Evolutionary conservation across 2,797 vertebrate genomes (phyloP).

Genomic region (Crotalus adamanteus): DNA sequence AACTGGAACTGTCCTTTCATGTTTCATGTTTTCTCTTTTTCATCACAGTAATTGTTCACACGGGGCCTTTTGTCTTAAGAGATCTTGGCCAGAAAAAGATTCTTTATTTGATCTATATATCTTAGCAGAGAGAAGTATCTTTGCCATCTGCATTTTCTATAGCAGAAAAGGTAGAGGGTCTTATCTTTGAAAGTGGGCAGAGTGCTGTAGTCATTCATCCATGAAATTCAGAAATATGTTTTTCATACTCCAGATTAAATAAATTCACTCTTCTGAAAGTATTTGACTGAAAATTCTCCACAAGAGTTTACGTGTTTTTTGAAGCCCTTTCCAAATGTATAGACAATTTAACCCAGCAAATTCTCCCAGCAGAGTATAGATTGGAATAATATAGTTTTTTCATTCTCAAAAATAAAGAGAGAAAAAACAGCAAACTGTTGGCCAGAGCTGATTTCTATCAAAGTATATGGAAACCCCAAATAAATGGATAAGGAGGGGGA

Average conservation of each 20-base stretch:
- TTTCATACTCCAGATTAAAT: not conserved
- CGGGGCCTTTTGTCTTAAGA: not conserved
- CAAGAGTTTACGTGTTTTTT: not conserved
- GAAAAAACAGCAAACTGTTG: not conserved
- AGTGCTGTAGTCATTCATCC: no score
- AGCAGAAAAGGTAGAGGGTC: not conserved
- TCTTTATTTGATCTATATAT: not conserved
- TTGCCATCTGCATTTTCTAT: not conserved
- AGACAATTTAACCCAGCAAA: not conserved
- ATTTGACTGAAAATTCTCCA: not conserved
- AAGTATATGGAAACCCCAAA: not conserved
- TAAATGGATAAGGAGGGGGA: not conserved
- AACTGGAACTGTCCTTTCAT: not conserved
- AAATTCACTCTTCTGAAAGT: not conserved
- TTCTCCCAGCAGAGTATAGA: not conserved
- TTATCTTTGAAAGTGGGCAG: not conserved
- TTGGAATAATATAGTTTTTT: not conserved
- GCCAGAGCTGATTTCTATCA: not conserved
- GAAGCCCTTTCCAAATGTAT: not conserved
- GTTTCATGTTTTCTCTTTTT: not conserved
- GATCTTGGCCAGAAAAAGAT: not conserved
- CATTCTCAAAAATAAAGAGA: not conserved
- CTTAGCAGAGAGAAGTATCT: not conserved
- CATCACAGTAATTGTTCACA: not conserved
- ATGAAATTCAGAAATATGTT: no score